A percentile compares a stretch with the other conserved stretches of the same genome.
These are phyloP conservation scores for Tetranychus truncatus DNA, from an alignment of 2,888 invertebrate genomes.

Conservation along the genomic window DNA sequence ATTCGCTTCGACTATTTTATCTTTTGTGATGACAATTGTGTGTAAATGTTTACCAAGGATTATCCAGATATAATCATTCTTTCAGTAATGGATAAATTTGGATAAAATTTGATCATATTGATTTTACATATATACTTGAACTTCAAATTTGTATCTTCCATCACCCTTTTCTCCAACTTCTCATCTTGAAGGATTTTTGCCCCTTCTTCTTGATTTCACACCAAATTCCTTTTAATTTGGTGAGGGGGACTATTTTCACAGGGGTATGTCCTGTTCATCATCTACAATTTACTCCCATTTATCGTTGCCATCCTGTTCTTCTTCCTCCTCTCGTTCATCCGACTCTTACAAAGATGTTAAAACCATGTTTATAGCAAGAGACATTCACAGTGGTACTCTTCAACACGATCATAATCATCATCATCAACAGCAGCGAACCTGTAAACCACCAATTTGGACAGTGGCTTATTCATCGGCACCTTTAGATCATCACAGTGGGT, in stretches of 20 bases:
- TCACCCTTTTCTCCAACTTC: neutral
- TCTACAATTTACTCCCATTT: constrained; percentile 1
- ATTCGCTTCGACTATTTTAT: neutral
- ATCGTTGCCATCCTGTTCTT: neutral
- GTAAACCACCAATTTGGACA: constrained; percentile 1
- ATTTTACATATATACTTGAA: neutral
- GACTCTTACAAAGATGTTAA: constrained; percentile 9
- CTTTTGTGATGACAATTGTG: constrained; percentile 1
- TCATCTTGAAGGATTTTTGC: neutral
- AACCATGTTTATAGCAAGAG: constrained; percentile 6
- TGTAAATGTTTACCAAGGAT: neutral
- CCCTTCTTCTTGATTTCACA: neutral
- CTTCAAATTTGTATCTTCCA: neutral
- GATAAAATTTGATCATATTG: neutral
- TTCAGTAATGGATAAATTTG: neutral
- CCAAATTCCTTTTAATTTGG: neutral
- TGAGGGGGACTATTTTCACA: neutral
- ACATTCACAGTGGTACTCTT: neutral
- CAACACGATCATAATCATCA: neutral
- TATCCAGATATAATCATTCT: neutral
- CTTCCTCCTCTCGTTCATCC: neutral
- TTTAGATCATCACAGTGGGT: neutral
- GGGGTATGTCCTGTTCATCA: constrained; percentile 7
- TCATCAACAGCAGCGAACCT: neutral
- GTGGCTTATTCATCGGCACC: constrained; percentile 8